Conservation (phyloP, 2,113 vertebrate species). For the Heterotilapia buettikoferi region DNA sequence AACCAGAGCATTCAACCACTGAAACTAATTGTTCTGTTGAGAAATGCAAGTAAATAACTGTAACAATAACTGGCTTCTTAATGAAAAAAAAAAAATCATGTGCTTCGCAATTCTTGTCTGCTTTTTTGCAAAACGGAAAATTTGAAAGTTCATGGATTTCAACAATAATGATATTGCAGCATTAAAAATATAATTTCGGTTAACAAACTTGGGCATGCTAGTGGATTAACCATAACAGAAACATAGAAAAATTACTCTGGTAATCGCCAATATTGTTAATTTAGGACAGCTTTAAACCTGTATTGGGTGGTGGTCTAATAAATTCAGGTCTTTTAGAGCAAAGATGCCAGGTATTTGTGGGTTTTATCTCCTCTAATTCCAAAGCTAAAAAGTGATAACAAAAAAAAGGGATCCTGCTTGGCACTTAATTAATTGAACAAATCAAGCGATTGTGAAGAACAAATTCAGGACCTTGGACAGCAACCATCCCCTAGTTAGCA, state of each 20-base stretch:
- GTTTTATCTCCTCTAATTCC: background rate
- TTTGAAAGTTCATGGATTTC: background rate
- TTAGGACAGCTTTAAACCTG: background rate
- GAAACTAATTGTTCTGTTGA: background rate
- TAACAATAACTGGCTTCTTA: background rate
- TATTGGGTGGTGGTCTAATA: background rate
- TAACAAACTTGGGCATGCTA: background rate
- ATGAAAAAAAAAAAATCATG: background rate
- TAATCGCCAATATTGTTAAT: background rate
- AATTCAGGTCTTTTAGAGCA: background rate
- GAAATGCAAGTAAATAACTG: background rate
- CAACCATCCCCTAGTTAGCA: background rate
- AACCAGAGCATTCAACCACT: background rate
- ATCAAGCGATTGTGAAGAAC: background rate
- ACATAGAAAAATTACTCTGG: background rate
- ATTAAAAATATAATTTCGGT: background rate
- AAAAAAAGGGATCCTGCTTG: background rate
- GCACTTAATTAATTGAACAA: background rate
- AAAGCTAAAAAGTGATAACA: background rate
- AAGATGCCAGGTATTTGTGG: background rate
- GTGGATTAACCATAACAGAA: background rate
- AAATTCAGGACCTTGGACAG: constrained; percentile 26
- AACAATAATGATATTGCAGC: background rate
- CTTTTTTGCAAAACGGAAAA: background rate
- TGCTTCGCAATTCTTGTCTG: background rate